These are phyloP conservation scores for Morus bassanus DNA, from an alignment of 2,797 vertebrate genomes.

Conservation along the genomic window DNA sequence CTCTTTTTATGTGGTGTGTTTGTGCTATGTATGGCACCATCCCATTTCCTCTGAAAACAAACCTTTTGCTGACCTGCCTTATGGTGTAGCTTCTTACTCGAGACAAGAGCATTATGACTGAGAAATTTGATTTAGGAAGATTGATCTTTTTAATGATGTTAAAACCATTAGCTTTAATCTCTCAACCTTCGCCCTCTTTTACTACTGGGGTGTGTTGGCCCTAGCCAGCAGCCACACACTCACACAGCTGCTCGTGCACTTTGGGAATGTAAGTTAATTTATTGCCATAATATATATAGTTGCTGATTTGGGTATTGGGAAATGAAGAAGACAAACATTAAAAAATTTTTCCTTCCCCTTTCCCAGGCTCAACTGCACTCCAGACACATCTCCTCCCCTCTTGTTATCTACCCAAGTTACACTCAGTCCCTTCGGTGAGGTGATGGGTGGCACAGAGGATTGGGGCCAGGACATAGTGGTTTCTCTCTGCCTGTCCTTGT, in stretches of 20 bases:
- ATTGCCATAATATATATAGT: background rate
- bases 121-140: background rate
- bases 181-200: background rate
- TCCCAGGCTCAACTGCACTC: slow-evolving; percentile 14
- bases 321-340: background rate
- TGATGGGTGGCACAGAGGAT: background rate
- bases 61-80: background rate
- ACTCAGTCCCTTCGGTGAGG: background rate
- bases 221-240: background rate
- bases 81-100: background rate
- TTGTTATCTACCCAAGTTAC: background rate
- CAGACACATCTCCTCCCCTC: background rate
- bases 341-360: slow-evolving; percentile 22
- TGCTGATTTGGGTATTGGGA: background rate
- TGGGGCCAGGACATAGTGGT: background rate
- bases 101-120: background rate
- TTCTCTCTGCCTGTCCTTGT: background rate
- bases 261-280: background rate
- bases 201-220: background rate
- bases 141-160: background rate
- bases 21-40: background rate
- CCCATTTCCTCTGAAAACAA: background rate
- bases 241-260: background rate
- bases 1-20: background rate
- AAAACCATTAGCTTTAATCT: background rate